Evolutionary conservation across 2,113 vertebrate genomes (phyloP).

Genomic region (Echinops telfairi): DNA sequence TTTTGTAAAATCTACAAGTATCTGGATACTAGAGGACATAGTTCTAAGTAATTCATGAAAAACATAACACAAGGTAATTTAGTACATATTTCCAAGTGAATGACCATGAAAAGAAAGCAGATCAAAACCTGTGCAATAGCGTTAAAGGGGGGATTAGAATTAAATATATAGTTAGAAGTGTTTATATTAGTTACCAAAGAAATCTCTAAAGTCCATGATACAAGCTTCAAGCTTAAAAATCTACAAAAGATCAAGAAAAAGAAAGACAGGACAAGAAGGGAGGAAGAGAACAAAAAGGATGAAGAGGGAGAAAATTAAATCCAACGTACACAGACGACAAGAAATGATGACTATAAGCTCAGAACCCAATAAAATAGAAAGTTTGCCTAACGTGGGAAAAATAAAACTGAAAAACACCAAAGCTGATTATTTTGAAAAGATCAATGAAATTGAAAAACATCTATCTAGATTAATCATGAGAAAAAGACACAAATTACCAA

Average conservation of each 20-base stretch:
- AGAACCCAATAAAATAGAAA: slow-evolving; percentile 3
- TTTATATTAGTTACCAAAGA: not conserved
- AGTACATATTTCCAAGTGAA: not conserved
- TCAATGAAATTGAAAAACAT: not conserved
- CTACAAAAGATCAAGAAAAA: too few species aligned
- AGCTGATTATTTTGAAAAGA: not conserved
- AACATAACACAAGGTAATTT: not conserved
- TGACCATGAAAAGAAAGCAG: not conserved
- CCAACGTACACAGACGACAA: not conserved
- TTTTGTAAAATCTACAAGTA: not conserved
- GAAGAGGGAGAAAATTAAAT: slow-evolving; percentile 11
- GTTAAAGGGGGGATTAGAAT: not conserved
- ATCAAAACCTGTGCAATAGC: not conserved
- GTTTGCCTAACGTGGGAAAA: not conserved
- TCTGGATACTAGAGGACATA: slow-evolving; percentile 8
- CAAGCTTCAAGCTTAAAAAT: not conserved
- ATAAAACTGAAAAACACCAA: not conserved
- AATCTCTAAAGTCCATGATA: not conserved
- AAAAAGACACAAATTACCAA: not conserved
- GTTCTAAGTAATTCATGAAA: not conserved
- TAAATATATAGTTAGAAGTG: not conserved
- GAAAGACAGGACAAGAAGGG: not conserved
- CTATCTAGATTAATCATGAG: not conserved
- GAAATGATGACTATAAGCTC: not conserved
- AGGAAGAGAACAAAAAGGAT: not conserved